These are phyloP conservation scores for Mycteria americana DNA, from an alignment of 2,797 vertebrate genomes.

Conservation along the genomic window DNA sequence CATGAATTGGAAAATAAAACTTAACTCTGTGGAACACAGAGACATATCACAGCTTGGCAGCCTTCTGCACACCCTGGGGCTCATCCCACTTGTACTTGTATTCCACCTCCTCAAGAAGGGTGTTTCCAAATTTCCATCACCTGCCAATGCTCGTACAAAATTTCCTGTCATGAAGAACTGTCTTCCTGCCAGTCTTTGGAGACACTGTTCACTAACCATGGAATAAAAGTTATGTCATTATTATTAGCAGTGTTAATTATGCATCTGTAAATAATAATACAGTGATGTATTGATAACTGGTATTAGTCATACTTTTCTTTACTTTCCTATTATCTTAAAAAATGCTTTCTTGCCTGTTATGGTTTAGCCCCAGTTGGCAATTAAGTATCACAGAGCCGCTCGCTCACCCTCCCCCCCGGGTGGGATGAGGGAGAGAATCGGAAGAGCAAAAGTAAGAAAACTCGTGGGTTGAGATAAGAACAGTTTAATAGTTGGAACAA, in stretches of 20 bases:
- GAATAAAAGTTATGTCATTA: neutral
- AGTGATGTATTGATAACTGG: accelerated
- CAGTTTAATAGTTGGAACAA: too few relatives aligned
- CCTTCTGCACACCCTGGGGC: neutral
- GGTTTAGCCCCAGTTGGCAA: too few relatives aligned
- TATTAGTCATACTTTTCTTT: neutral
- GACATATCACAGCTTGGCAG: neutral
- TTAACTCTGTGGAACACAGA: neutral
- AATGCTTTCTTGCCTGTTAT: neutral
- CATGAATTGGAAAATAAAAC: neutral
- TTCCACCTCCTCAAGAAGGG: neutral
- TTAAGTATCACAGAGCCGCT: too few relatives aligned
- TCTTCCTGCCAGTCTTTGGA: neutral
- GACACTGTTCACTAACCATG: neutral
- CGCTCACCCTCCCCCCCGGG: too few relatives aligned
- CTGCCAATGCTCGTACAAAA: neutral
- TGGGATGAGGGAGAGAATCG: too few relatives aligned
- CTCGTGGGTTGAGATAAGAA: too few relatives aligned
- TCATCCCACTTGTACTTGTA: neutral
- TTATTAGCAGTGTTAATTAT: neutral
- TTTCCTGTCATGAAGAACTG: neutral
- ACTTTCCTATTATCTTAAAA: neutral
- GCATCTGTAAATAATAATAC: neutral
- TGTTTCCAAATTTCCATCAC: neutral
- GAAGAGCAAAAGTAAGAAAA: too few relatives aligned